Conservation (phyloP, 1,140 invertebrate genomes). For the Camponotus floridanus region DNA sequence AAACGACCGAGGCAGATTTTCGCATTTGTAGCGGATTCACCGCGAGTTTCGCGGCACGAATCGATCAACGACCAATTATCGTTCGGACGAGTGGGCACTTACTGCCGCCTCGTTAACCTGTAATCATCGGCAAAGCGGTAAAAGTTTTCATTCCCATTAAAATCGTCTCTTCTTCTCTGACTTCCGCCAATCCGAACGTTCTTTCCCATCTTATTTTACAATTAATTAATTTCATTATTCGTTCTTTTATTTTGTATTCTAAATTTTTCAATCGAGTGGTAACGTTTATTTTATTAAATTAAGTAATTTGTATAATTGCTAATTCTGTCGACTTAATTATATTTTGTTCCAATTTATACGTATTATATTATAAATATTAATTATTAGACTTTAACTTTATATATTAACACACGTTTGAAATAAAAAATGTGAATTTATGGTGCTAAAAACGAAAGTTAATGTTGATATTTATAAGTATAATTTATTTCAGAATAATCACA, state of each 20-base stretch:
- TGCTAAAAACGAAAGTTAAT: neutral
- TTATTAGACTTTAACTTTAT: neutral
- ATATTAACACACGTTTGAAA: neutral
- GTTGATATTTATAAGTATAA: neutral
- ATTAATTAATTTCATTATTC: slow-evolving; percentile 38
- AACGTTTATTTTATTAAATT: slow-evolving; percentile 1
- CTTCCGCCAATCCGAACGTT: slow-evolving; percentile 1
- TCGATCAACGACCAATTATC: slow-evolving; percentile 73
- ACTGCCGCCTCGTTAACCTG: slow-evolving; percentile 68
- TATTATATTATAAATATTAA: neutral
- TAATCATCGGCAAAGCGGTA: slow-evolving; percentile 65
- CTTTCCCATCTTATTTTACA: neutral
- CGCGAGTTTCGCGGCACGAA: slow-evolving; percentile 59
- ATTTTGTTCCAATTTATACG: neutral
- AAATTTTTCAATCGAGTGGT: neutral
- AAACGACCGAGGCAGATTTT: slow-evolving; percentile 63
- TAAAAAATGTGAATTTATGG: neutral
- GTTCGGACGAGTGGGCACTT: slow-evolving; percentile 63
- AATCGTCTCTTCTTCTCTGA: slow-evolving; percentile 45
- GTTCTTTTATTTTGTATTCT: neutral
- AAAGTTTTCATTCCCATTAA: slow-evolving; percentile 71
- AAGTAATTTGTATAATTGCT: neutral
- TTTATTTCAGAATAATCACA: neutral
- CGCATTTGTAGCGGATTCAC: slow-evolving; percentile 43
- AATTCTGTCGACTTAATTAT: neutral